Evolutionary conservation across 2,888 invertebrate species (phyloP).

Genomic region (Drosophila paranaensis): DNA sequence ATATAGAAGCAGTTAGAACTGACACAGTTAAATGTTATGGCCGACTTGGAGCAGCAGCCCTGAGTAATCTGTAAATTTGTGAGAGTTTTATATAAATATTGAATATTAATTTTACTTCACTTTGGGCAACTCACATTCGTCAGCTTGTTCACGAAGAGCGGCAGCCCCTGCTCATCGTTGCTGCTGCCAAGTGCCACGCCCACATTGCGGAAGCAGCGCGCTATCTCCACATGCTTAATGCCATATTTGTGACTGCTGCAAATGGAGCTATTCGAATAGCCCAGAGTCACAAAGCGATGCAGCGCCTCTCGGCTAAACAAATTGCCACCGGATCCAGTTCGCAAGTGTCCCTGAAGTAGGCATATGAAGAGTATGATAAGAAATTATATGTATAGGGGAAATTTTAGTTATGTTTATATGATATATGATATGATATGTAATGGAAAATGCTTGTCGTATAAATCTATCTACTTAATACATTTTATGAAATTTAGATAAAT

Average conservation of each 20-base stretch:
- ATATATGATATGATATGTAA: no score
- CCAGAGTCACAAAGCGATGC: slow-evolving; percentile 90
- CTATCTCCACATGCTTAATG: slow-evolving; percentile 85
- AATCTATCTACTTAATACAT: no score
- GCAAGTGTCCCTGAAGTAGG: slow-evolving; percentile 87
- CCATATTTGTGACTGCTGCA: slow-evolving; percentile 85
- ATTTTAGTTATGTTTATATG: no score
- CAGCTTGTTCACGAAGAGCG: slow-evolving; percentile 94
- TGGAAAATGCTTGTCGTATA: no score
- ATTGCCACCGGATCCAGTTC: slow-evolving; percentile 96
- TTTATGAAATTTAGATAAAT: no score
- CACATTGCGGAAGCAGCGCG: slow-evolving; percentile 91
- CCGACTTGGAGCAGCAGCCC: slow-evolving; percentile 96
- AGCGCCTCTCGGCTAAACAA: slow-evolving; percentile 94
- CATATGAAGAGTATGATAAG: no score
- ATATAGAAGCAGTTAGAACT: slow-evolving; percentile 97
- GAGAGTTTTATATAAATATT: not conserved
- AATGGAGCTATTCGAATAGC: slow-evolving; percentile 88
- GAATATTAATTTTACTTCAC: not conserved
- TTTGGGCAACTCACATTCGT: slow-evolving; percentile 36
- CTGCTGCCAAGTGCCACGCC: slow-evolving; percentile 95
- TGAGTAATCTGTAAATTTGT: slow-evolving; percentile 87
- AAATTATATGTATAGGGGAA: no score
- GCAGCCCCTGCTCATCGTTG: slow-evolving; percentile 92
- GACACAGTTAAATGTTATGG: slow-evolving; percentile 97